Evolutionary conservation across 2,113 vertebrate genomes (phyloP), one percentile per base, ranked within the genome.

Genomic region (Phyllopteryx taeniolatus): DNA sequence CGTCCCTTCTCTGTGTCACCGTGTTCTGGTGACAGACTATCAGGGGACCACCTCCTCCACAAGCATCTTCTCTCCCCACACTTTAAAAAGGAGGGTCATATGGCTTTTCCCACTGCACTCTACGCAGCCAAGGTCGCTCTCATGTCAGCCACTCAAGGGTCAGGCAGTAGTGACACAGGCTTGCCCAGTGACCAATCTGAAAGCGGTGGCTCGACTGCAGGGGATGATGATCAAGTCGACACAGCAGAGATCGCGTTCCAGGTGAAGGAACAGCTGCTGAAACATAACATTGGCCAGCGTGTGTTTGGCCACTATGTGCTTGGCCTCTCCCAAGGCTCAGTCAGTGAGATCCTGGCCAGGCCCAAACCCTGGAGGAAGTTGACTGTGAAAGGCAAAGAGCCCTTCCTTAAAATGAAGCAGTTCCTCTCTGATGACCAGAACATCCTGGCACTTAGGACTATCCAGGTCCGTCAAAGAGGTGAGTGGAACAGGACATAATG

Each of bases 381-480:
- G 84, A 99, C 98, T 0, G 97, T 99, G 77, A 99, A 99, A 87
- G 98, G 98, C 75, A 99, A 99, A 89, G 98, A 99, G 80, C 98
- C 98, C 0, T 99, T 99, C 85, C 94, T 97, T 88, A 99, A 99
- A 90, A 99, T 99, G 98, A 98, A 96, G 92, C 98, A 99, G 92
- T 99, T 99, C 90, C 93, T 99, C 54, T 96, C 98, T 0, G 97
- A 99, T 0, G 98, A 99, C 68, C 98, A 99, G 91, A 99, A 99
- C 51, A 97, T 99, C 82, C 90, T 99, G 86, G 98, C 97, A 2
- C 94, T 99, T 46, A 91, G 98, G 88, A 99, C 98, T 77, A 99
- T 99, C 88, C 98, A 99, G 91, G 98, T 99, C 91, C 96, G 96
- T 71, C 98, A 99, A 92, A 94, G 98, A 97, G 98, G 98, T 99